Evolutionary conservation across 1,140 invertebrate genomes (phyloP).

Genomic region (Chelonus insularis): DNA sequence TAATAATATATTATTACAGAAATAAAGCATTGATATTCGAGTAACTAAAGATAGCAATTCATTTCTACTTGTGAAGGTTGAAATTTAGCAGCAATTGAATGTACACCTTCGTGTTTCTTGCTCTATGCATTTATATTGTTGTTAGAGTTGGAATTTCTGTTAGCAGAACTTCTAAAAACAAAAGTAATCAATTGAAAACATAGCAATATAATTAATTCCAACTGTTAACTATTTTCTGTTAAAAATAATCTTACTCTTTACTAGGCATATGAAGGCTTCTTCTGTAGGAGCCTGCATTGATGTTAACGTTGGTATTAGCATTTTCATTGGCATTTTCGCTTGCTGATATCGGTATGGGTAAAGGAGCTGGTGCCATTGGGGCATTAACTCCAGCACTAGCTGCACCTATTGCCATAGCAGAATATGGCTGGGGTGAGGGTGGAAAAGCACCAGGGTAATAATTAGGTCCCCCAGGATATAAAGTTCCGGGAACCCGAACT

Average conservation of each 20-base stretch:
- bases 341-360: neutral
- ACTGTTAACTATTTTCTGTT: neutral
- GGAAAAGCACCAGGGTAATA: neutral
- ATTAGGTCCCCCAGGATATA: neutral
- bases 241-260: conserved; percentile 14
- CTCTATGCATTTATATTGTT: neutral
- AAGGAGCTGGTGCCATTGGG: neutral
- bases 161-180: neutral
- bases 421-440: neutral
- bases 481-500: neutral
- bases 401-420: neutral
- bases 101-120: neutral
- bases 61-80: neutral
- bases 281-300: conserved; percentile 13
- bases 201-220: neutral
- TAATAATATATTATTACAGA: too few relatives aligned
- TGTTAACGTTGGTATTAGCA: conserved; percentile 25
- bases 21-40: too few relatives aligned
- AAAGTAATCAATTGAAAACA: neutral
- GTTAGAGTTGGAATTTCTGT: conserved; percentile 16
- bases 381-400: neutral
- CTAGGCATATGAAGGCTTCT: conserved; percentile 15
- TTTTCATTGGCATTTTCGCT: conserved; percentile 20
- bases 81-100: neutral
- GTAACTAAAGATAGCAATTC: too few relatives aligned